Evolutionary conservation across 2,797 vertebrate genomes (phyloP).

Genomic region (Rhabdomys pumilio): DNA sequence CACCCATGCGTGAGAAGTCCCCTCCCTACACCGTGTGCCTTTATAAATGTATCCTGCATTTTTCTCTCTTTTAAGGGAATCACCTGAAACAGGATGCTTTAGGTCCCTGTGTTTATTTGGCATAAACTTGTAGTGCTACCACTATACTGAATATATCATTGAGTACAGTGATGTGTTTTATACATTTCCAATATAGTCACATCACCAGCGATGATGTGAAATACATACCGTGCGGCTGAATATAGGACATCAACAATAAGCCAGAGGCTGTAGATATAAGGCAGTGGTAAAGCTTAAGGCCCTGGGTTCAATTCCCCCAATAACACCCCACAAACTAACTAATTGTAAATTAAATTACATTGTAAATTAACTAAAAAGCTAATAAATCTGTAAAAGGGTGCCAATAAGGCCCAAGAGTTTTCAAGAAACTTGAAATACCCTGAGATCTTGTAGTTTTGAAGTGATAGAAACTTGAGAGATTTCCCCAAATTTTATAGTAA

Average conservation of each 20-base stretch:
- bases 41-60: neutral
- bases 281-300: neutral
- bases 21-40: conserved; percentile 1
- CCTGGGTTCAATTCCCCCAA: neutral
- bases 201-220: conserved; percentile 46
- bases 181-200: conserved; percentile 7
- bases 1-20: neutral
- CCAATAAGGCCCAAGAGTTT: conserved; percentile 28
- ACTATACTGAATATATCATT: conserved; percentile 28
- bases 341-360: neutral
- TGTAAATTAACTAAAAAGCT: neutral
- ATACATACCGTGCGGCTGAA: neutral
- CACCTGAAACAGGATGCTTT: conserved; percentile 44
- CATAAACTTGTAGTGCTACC: conserved; percentile 32
- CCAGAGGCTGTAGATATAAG: no score
- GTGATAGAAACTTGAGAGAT: conserved; percentile 25
- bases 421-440: conserved; percentile 56
- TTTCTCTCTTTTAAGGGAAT: conserved; percentile 12
- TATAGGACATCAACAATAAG: neutral
- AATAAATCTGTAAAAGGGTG: conserved; percentile 47
- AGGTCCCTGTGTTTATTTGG: conserved; percentile 43
- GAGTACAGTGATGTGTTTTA: conserved; percentile 51
- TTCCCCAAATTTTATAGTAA: conserved; percentile 58
- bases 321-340: neutral
- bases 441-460: conserved; percentile 43